phyloP scores from a whole-genome alignment of 2,113 vertebrate species.

The Hipposideros armiger region DNA sequence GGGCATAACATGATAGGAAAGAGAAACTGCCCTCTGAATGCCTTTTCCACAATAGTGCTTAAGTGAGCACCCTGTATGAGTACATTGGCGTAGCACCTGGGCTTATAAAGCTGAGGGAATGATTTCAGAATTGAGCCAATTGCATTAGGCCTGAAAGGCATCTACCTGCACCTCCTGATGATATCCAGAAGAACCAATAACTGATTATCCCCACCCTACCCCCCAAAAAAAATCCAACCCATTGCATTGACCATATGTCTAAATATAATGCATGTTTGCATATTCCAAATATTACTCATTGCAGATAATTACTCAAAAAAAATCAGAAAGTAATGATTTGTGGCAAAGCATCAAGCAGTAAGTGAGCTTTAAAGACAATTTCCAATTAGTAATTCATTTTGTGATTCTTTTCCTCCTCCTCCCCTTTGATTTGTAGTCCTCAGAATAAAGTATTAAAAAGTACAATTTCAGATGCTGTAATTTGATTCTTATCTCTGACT shows the following conservation, averaged over 20 bases:
- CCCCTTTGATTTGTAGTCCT: neutral
- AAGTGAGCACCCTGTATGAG: neutral
- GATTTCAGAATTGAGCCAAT: conserved; percentile 14
- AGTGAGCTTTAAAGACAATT: conserved; percentile 23
- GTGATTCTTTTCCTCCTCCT: neutral
- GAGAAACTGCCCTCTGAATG: neutral
- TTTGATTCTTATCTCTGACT: neutral
- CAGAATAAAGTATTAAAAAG: conserved; percentile 10
- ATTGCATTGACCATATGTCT: neutral
- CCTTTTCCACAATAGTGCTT: neutral
- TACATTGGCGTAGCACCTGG: neutral
- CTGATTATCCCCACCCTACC: neutral
- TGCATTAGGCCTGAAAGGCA: neutral
- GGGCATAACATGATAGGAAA: neutral
- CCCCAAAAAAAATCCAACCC: neutral
- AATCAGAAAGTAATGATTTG: conserved; percentile 3
- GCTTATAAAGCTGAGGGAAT: neutral
- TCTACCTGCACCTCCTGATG: neutral
- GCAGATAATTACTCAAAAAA: conserved; percentile 46
- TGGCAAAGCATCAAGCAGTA: neutral
- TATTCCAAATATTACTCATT: conserved; percentile 21
- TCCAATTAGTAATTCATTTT: conserved; percentile 46
- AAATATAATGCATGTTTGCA: conserved; percentile 49
- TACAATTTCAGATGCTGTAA: neutral
- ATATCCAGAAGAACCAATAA: neutral